phyloP scores from a whole-genome alignment of 2,797 vertebrate species.

The Peromyscus nudipes region DNA sequence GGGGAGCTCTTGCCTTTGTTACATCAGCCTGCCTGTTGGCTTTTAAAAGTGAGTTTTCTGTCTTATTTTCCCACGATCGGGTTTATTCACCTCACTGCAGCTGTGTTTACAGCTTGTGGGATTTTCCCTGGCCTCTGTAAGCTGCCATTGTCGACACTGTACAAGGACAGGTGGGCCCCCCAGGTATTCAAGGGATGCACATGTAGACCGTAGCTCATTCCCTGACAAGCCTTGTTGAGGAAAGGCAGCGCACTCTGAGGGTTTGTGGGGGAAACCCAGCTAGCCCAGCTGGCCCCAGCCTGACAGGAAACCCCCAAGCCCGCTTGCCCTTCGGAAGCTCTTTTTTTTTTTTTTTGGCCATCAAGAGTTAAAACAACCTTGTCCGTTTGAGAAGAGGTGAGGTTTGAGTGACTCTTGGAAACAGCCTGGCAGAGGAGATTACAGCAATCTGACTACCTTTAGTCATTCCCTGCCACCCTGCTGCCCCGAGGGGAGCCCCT shows the following conservation, averaged over 20 bases:
- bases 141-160: neutral
- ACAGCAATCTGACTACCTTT: neutral
- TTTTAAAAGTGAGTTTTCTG: neutral
- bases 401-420: neutral
- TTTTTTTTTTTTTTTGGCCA: neutral
- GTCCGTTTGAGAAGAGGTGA: neutral
- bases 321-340: neutral
- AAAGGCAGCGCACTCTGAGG: neutral
- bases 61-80: neutral
- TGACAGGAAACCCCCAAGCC: neutral
- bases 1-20: neutral
- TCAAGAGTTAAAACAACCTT: neutral
- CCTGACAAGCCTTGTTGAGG: neutral
- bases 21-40: neutral
- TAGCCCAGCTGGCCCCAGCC: fast-evolving
- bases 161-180: neutral
- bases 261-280: neutral
- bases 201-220: neutral
- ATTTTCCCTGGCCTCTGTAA: neutral
- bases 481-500: neutral
- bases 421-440: neutral
- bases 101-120: neutral
- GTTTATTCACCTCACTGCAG: neutral
- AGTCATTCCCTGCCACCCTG: fast-evolving
- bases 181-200: neutral